Evolutionary conservation across 2,888 invertebrate genomes (phyloP).

Genomic region (Syritta pipiens): DNA sequence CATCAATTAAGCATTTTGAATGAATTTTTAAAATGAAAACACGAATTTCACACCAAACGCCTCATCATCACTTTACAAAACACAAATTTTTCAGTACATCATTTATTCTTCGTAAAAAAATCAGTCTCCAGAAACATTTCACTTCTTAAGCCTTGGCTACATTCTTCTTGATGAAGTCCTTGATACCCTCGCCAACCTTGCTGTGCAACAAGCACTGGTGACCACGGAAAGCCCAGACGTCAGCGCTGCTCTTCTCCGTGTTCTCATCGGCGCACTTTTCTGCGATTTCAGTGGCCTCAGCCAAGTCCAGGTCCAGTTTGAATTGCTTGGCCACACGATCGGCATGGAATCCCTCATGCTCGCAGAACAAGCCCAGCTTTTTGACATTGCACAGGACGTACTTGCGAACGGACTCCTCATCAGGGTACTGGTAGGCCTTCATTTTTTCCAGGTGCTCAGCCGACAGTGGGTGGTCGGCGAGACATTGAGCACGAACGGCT

Average conservation of each 20-base stretch:
- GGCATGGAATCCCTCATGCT: slow-evolving; percentile 73
- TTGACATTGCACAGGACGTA: slow-evolving; percentile 74
- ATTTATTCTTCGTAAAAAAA: too few species aligned
- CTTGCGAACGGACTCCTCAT: slow-evolving; percentile 74
- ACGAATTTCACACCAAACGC: too few species aligned
- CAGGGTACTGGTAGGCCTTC: slow-evolving; percentile 73
- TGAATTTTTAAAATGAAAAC: too few species aligned
- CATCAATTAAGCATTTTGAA: too few species aligned
- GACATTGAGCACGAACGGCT: slow-evolving; percentile 73
- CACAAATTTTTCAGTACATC: too few species aligned
- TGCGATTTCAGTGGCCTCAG: slow-evolving; percentile 74
- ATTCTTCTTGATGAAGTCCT: slow-evolving; percentile 67
- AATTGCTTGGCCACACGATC: slow-evolving; percentile 77
- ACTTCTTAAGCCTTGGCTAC: too few species aligned
- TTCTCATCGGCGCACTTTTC: slow-evolving; percentile 75
- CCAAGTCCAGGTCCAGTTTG: slow-evolving; percentile 75
- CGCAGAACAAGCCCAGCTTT: slow-evolving; percentile 75
- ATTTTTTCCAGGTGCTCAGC: slow-evolving; percentile 71
- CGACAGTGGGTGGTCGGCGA: slow-evolving; percentile 72
- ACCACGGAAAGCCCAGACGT: slow-evolving; percentile 76
- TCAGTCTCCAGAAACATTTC: too few species aligned
- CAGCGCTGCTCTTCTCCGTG: slow-evolving; percentile 73
- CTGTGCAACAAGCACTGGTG: slow-evolving; percentile 76
- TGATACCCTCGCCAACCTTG: slow-evolving; percentile 75
- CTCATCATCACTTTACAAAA: too few species aligned